These are phyloP conservation scores for Thunnus albacares DNA, from an alignment of 2,797 vertebrate genomes.

Conservation along the genomic window DNA sequence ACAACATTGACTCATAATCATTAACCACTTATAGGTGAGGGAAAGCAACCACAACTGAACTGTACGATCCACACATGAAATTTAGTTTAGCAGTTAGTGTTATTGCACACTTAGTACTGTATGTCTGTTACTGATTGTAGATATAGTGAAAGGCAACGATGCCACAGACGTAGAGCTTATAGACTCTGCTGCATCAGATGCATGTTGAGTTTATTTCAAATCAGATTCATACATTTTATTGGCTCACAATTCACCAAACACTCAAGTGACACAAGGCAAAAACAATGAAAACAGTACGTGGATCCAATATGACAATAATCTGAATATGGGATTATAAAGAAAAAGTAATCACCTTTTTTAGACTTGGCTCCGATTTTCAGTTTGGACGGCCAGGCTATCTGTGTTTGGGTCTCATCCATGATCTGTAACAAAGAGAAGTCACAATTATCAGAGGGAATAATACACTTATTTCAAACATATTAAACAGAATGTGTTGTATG, in stretches of 20 bases:
- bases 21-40: constrained; percentile 20
- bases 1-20: constrained; percentile 49
- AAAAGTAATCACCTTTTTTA: constrained; percentile 84
- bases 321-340: background rate
- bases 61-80: constrained; percentile 5
- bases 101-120: background rate
- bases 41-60: constrained; percentile 1
- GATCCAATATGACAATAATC: background rate
- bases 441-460: background rate
- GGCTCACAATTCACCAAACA: background rate
- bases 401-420: constrained; percentile 89
- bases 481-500: too few species aligned
- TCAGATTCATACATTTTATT: background rate
- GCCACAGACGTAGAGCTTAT: background rate
- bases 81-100: background rate
- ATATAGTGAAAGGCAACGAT: background rate
- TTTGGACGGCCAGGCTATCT: constrained; percentile 90
- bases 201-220: background rate
- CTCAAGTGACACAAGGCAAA: background rate
- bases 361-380: constrained; percentile 90
- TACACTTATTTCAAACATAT: background rate
- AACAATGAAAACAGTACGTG: background rate
- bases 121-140: background rate
- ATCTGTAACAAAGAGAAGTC: constrained; percentile 79
- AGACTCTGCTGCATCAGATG: constrained; percentile 1